phyloP scores from a whole-genome alignment of 2,888 invertebrate genomes.

The Ormyrus labotus region DNA sequence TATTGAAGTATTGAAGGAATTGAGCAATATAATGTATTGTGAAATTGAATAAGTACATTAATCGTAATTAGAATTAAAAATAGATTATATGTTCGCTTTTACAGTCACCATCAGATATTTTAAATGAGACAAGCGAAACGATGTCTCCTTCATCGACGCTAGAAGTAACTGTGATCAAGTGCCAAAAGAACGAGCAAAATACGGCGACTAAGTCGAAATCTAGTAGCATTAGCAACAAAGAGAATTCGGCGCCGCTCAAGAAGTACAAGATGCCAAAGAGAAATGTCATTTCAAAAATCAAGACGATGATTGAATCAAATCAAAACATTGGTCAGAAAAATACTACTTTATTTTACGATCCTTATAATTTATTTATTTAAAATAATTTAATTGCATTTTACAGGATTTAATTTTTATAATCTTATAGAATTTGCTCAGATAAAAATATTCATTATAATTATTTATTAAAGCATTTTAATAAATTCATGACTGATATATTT shows the following conservation, averaged over 20 bases:
- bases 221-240: slow-evolving; percentile 59
- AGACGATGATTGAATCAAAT: slow-evolving; percentile 82
- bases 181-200: slow-evolving; percentile 60
- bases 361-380: too few relatives aligned
- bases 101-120: slow-evolving; percentile 58
- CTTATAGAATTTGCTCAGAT: too few relatives aligned
- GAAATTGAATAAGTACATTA: too few relatives aligned
- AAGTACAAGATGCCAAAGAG: slow-evolving; percentile 88
- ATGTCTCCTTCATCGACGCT: slow-evolving; percentile 60
- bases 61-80: not conserved
- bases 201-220: slow-evolving; percentile 58
- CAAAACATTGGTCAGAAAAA: slow-evolving; percentile 68
- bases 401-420: too few relatives aligned
- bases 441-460: too few relatives aligned
- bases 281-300: slow-evolving; percentile 86
- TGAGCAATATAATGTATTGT: too few relatives aligned
- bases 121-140: slow-evolving; percentile 59
- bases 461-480: too few relatives aligned
- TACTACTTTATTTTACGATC: not conserved
- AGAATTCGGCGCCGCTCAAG: slow-evolving; percentile 76
- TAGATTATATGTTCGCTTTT: not conserved
- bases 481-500: too few relatives aligned
- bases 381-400: too few relatives aligned
- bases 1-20: too few relatives aligned
- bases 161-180: slow-evolving; percentile 67